A percentile compares a stretch with the other conserved stretches of the same genome.
Conservation (phyloP, 2,797 vertebrate genomes). For the Scolopax rusticola region DNA sequence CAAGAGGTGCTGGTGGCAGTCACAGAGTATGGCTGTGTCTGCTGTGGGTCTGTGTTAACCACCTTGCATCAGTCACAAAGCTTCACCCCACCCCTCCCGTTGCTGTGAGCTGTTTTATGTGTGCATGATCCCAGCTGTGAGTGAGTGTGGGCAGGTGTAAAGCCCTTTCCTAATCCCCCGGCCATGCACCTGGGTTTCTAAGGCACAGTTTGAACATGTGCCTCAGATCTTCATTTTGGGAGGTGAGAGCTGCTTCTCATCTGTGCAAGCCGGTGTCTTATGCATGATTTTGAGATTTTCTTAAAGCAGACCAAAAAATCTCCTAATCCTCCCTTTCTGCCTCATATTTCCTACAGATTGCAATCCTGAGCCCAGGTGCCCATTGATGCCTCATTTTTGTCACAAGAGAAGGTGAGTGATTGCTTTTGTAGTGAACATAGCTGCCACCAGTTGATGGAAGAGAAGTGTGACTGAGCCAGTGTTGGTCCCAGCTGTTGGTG, state of each 20-base stretch:
- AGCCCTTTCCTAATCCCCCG: constrained; percentile 19
- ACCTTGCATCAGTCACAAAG: not conserved
- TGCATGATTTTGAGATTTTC: not conserved
- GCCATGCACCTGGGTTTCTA: not conserved
- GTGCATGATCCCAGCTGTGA: not conserved
- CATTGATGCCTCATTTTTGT: not conserved
- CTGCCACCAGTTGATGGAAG: not conserved
- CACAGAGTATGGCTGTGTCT: not conserved
- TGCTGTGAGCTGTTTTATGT: not conserved
- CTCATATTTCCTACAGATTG: not conserved
- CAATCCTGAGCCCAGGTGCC: not conserved
- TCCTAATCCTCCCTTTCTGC: constrained; percentile 1
- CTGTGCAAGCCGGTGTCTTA: not conserved
- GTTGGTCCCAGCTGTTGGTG: not conserved
- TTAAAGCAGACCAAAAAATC: not conserved
- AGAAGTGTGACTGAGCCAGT: not conserved
- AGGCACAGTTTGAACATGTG: not conserved
- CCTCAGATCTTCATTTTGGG: constrained; percentile 5
- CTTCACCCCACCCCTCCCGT: not conserved
- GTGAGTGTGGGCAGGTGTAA: constrained; percentile 34
- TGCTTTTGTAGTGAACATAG: not conserved
- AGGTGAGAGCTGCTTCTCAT: not conserved
- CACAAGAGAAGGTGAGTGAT: not conserved
- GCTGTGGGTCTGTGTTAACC: not conserved
- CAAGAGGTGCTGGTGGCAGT: not conserved